A percentile compares a stretch with the other conserved stretches of the same genome.
These are phyloP conservation scores for Listrodromus nycthemerus DNA, from an alignment of 2,888 invertebrate species.

Conservation along the genomic window DNA sequence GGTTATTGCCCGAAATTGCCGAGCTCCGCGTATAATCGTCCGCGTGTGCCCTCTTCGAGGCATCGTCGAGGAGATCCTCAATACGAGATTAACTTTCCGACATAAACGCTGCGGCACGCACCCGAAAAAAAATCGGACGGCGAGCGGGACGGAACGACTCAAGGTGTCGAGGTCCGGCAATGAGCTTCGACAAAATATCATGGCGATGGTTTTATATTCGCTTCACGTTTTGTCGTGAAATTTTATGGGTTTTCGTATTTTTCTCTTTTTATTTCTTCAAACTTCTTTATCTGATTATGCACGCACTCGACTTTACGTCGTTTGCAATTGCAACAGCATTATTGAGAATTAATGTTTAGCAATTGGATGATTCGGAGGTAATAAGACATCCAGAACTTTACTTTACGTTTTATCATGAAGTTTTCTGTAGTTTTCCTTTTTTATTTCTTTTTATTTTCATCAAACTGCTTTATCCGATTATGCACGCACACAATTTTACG, in stretches of 20 bases:
- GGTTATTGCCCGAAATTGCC: constrained; percentile 66
- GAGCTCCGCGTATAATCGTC: constrained; percentile 43
- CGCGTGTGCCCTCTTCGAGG: constrained; percentile 36
- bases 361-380: background rate
- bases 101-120: constrained; percentile 36
- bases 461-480: too few species aligned
- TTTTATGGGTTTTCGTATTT: background rate
- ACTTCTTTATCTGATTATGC: too few species aligned
- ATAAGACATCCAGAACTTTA: background rate
- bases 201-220: background rate
- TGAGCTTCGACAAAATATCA: constrained; percentile 28
- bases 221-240: background rate
- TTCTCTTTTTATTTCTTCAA: too few species aligned
- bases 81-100: constrained; percentile 43
- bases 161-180: constrained; percentile 46
- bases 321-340: too few species aligned
- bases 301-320: too few species aligned
- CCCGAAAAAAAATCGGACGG: constrained; percentile 10
- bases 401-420: background rate
- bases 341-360: too few species aligned
- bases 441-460: too few species aligned
- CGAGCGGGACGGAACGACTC: constrained; percentile 10
- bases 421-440: background rate
- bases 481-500: too few species aligned
- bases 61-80: constrained; percentile 24